phyloP scores from a whole-genome alignment of 2,888 invertebrate genomes.

The Lobophora halterata region DNA sequence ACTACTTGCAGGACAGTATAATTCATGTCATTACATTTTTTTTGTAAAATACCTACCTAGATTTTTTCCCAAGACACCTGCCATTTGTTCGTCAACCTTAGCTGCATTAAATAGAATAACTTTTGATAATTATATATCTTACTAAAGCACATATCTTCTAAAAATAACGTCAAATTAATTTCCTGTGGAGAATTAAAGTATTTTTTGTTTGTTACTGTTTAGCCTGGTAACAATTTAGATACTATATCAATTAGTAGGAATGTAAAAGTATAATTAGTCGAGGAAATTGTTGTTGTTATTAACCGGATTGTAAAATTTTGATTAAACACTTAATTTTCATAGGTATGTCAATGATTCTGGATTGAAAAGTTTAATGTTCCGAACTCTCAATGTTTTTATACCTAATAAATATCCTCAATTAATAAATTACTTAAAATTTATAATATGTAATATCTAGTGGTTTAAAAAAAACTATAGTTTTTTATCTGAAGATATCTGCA shows the following conservation, averaged over 20 bases:
- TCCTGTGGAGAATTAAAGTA: slow-evolving; percentile 38
- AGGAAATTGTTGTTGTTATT: slow-evolving; percentile 44
- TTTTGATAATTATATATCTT: slow-evolving; percentile 51
- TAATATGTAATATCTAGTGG: too few species aligned
- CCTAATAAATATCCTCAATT: too few species aligned
- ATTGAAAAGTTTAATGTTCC: too few species aligned
- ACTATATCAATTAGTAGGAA: slow-evolving; percentile 42
- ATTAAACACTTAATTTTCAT: too few species aligned
- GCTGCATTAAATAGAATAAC: slow-evolving; percentile 26
- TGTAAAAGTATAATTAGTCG: slow-evolving; percentile 66
- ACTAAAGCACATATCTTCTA: slow-evolving; percentile 71
- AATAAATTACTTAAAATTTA: slow-evolving; percentile 10
- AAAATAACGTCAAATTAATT: slow-evolving; percentile 58
- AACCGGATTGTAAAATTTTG: slow-evolving; percentile 32
- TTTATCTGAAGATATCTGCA: too few species aligned
- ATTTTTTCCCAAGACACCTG: too few species aligned
- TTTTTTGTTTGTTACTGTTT: slow-evolving; percentile 37
- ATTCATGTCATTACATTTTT: too few species aligned
- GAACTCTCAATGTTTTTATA: too few species aligned
- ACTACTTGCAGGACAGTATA: slow-evolving; percentile 36
- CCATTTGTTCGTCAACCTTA: slow-evolving; percentile 19
- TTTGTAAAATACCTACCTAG: too few species aligned
- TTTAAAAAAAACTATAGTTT: too few species aligned
- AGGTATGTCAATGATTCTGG: too few species aligned
- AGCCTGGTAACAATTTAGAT: slow-evolving; percentile 34